Evolutionary conservation across 1,140 invertebrate genomes (phyloP), one percentile per base, ranked within the genome.

Genomic region (Phthorimaea operculella): DNA sequence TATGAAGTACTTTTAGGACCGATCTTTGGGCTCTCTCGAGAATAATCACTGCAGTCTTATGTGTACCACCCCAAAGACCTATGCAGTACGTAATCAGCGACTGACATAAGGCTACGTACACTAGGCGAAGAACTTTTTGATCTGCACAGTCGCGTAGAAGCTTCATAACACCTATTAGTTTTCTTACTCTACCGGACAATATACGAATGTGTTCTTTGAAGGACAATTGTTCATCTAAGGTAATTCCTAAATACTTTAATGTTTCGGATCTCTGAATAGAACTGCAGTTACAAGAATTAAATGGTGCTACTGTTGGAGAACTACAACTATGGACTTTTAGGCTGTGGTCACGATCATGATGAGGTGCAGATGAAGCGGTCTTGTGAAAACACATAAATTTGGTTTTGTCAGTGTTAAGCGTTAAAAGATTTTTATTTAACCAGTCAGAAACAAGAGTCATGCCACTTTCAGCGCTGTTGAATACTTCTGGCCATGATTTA

Each of bases 341-440:
- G 45, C 9, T 48, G 16, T 18, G 9, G 16, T 4, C 4, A 14
- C 21, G 21, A 28, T 48, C 45, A 10, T 4, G 4, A 4, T 14
- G 10, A 16, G 45, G 45, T 10, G 16, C 16, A 16, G n/a, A 18
- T 14, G 17, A 48, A 2, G 1, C 16, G n/a, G 45, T 14, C 16
- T 16, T 16, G 16, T 14, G 16, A 16, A 53, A 53, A 21, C 52
- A 45, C 10, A 53, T 16, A 21, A 42, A 21, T 9, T 53, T 42
- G 9, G 52, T 17, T 44, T 53, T 53, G 4, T 44, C 39, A 11
- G 14, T 44, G 21, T 53, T 53, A 4, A 53, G 16, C 8, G 34
- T 53, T 12, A 53, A 17, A 21, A 42, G 14, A 4, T 53, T 53
- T 18, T 8, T 9, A 4, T 42, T 11, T 12, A 53, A 18, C 36